Evolutionary conservation across 2,113 vertebrate genomes (phyloP), one percentile per base, ranked within the genome.

Genomic region (Hemicordylus capensis): DNA sequence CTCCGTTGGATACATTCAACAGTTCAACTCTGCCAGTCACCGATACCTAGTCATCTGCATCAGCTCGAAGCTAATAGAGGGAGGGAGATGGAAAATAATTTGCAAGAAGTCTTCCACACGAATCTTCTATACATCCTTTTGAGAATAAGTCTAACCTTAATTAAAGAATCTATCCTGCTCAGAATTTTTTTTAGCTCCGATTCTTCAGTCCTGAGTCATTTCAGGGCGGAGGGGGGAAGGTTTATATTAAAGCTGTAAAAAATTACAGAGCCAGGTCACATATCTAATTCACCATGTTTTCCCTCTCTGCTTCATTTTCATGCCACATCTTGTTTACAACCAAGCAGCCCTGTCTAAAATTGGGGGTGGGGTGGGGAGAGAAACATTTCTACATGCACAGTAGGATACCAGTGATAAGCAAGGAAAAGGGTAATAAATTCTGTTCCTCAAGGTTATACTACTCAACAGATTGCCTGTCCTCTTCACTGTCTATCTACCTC

Each of bases 251-350:
- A 86, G 54, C 39, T 75, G 70, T 24, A 87, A 19, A 84, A 91
- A 80, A 85, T 87, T 70, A 81, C 12, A 1, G 56, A 94, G 26
- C 83, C 88, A 76, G 78, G 54, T 76, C 83, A 92, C 58, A 63
- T 63, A 56, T 14, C 46, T 84, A 90, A 88, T 76, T 86, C 72
- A 54, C 8, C 9, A 73, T 31, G 67, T 85, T 90, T 91, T 88
- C 56, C 63, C 81, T 76, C 78, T 89, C 76, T 86, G 20, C 42
- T 89, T 88, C 44, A 83, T 90, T 87, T 91, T 87, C 75, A 75
- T 84, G 56, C 39, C 74, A 81, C 59, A 87, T 85, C 67, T 86
- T 87, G 67, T 94, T 90, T 93, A 85, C 80, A 86, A 70, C 1
- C 77, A 85, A 75, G 85, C 26, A 86, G 77, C 59, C 61, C 51